Evolutionary conservation across 2,113 vertebrate genomes (phyloP), one percentile per base, ranked within the genome.

Genomic region (Rhinichthys klamathensis): DNA sequence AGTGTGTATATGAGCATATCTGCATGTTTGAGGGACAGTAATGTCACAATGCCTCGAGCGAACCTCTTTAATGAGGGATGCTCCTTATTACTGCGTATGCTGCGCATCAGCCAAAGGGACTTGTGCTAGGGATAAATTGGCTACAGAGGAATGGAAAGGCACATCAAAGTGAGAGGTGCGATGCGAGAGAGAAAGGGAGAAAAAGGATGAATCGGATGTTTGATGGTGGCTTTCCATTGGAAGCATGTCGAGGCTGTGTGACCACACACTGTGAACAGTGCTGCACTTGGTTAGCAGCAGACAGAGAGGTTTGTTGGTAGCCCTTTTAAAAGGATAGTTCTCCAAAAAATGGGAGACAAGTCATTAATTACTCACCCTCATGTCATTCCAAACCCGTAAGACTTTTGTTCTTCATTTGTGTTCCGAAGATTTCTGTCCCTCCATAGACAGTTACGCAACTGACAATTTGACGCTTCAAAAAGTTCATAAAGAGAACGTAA

Each of bases 81-180:
- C 56, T 74, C 85, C 85, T 90, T 90, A 87, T 85, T 89, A 86
- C 83, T 85, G 75, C 63, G 78, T 87, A 79, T 85, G 88, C 79
- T 89, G 85, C 87, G 84, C 63, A 44, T 88, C 51, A 69, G 49
- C 49, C 41, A n/a, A 23, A 11, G 25, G 84, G 75, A 51, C 65
- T 58, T 21, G 30, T 38, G 49, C 32, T 27, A 72, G 16, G 81
- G 46, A 67, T 83, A 83, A 83, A 72, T 21, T 1, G 65, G 51
- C 44, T 56, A 16, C 46, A 58, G 49, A 72, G 11, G 18, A 51
- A 54, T 25, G 49, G 51, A 27, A 73, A 77, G 15, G 27, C 70
- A 65, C 30, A 38, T 56, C 44, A 60, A 65, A 84, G 73, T 49
- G 25, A 65, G 83, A 46, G 27, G 12, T 82, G 35, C n/a, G 16